Conservation (phyloP, 2,888 invertebrate species). For the Macaria notata region DNA sequence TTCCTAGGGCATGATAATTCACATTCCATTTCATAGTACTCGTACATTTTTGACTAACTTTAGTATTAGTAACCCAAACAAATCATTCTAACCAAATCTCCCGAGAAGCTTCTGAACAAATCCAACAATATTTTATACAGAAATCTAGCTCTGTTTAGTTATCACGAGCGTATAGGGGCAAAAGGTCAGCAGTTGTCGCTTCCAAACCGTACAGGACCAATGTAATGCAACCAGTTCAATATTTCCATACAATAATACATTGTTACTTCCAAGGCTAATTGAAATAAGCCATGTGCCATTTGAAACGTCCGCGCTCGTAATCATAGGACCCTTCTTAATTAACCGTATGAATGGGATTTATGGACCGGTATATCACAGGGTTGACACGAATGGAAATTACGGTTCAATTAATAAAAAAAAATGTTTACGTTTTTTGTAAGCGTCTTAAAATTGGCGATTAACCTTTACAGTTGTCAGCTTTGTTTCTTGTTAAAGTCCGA, state of each 20-base stretch:
- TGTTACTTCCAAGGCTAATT: slow-evolving; percentile 67
- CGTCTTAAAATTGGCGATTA: no score
- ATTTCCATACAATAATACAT: slow-evolving; percentile 78
- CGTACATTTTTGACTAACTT: no score
- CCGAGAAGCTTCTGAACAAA: no score
- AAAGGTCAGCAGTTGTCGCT: slow-evolving; percentile 62
- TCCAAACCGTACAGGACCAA: slow-evolving; percentile 52
- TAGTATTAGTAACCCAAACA: no score
- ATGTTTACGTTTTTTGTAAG: no score
- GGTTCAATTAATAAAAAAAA: neutral
- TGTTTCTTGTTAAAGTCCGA: no score
- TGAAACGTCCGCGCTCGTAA: slow-evolving; percentile 30
- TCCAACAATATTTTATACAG: no score
- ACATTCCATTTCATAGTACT: no score
- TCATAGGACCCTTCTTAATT: slow-evolving; percentile 32
- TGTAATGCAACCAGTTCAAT: slow-evolving; percentile 66
- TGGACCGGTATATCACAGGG: slow-evolving; percentile 21
- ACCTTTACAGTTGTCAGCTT: no score
- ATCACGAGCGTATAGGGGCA: slow-evolving; percentile 40
- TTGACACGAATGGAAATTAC: neutral
- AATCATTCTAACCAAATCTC: no score
- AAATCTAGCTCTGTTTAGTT: slow-evolving; percentile 21
- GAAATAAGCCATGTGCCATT: slow-evolving; percentile 55
- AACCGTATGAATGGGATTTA: slow-evolving; percentile 33
- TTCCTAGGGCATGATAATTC: no score